Percentiles rank a stretch among this genome's conserved stretches.
Evolutionary conservation across 2,888 invertebrate species (phyloP).

Genomic region (Cistogaster globosa): DNA sequence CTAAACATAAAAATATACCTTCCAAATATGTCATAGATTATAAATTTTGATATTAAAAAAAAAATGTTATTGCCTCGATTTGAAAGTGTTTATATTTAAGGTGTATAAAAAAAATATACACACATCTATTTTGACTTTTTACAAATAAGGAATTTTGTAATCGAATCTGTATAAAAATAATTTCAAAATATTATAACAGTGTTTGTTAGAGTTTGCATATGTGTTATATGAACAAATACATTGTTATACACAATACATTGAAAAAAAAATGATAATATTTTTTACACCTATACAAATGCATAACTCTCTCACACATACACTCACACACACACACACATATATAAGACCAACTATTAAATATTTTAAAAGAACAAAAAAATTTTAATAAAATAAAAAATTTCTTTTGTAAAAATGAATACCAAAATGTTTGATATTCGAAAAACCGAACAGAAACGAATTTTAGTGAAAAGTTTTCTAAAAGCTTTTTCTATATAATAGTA

Average conservation of each 20-base stretch:
- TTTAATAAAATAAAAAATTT: too few relatives aligned
- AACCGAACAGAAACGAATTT: neutral
- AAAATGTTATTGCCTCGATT: slow-evolving; percentile 2
- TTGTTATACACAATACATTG: slow-evolving; percentile 17
- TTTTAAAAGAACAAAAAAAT: too few relatives aligned
- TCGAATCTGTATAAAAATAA: slow-evolving; percentile 77
- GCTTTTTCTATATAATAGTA: slow-evolving; percentile 23
- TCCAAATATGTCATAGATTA: slow-evolving; percentile 1
- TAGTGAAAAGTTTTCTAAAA: slow-evolving; percentile 37
- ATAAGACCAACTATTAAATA: too few relatives aligned
- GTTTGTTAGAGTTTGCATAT: slow-evolving; percentile 58
- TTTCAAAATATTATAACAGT: slow-evolving; percentile 61
- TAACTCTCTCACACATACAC: neutral
- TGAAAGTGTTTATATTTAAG: slow-evolving; percentile 39
- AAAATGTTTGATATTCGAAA: too few relatives aligned
- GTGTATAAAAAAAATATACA: slow-evolving; percentile 12
- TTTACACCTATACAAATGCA: slow-evolving; percentile 16
- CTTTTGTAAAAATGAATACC: too few relatives aligned
- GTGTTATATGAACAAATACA: slow-evolving; percentile 33
- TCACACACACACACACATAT: slow-evolving; percentile 4
- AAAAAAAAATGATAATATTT: neutral
- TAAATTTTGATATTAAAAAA: slow-evolving; percentile 6
- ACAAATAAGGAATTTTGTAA: slow-evolving; percentile 83
- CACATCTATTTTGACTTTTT: slow-evolving; percentile 61
- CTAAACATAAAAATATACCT: neutral